Conservation (phyloP, 1,140 invertebrate genomes). For the Centruroides sculpturatus region DNA sequence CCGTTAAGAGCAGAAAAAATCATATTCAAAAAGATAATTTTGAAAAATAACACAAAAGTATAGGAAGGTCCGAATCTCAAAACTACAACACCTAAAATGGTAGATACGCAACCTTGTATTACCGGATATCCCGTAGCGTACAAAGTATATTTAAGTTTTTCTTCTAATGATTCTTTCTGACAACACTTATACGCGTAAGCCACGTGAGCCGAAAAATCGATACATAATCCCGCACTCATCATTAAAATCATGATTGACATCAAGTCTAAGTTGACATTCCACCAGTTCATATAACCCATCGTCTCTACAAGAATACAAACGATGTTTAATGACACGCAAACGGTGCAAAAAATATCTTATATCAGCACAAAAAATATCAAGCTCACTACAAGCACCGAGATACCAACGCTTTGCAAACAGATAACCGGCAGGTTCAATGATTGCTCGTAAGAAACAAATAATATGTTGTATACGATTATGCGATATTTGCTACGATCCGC, state of each 20-base stretch:
- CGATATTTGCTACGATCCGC: slow-evolving; percentile 61
- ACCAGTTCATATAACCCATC: slow-evolving; percentile 87
- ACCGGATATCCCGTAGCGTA: slow-evolving; percentile 83
- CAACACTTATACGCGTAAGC: slow-evolving; percentile 91
- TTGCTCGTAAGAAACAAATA: slow-evolving; percentile 87
- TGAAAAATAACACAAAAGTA: slow-evolving; percentile 93
- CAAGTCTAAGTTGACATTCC: slow-evolving; percentile 85
- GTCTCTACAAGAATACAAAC: slow-evolving; percentile 87
- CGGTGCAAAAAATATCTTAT: slow-evolving; percentile 75
- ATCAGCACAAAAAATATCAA: slow-evolving; percentile 88
- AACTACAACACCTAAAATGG: slow-evolving; percentile 74
- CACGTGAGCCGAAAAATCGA: slow-evolving; percentile 92
- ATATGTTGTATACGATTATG: slow-evolving; percentile 80
- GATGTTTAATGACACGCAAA: slow-evolving; percentile 90
- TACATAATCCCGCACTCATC: slow-evolving; percentile 95
- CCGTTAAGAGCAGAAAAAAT: slow-evolving; percentile 87
- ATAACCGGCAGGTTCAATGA: slow-evolving; percentile 82
- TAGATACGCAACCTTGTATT: slow-evolving; percentile 80
- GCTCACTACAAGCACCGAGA: slow-evolving; percentile 87
- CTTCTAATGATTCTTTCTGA: slow-evolving; percentile 27
- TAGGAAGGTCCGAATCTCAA: slow-evolving; percentile 79
- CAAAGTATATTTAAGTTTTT: slow-evolving; percentile 68
- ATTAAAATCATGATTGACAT: slow-evolving; percentile 98
- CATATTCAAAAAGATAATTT: slow-evolving; percentile 91
- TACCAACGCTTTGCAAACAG: slow-evolving; percentile 78